These are phyloP conservation scores for Bettongia penicillata DNA, from an alignment of 2,113 vertebrate genomes.

Conservation along the genomic window DNA sequence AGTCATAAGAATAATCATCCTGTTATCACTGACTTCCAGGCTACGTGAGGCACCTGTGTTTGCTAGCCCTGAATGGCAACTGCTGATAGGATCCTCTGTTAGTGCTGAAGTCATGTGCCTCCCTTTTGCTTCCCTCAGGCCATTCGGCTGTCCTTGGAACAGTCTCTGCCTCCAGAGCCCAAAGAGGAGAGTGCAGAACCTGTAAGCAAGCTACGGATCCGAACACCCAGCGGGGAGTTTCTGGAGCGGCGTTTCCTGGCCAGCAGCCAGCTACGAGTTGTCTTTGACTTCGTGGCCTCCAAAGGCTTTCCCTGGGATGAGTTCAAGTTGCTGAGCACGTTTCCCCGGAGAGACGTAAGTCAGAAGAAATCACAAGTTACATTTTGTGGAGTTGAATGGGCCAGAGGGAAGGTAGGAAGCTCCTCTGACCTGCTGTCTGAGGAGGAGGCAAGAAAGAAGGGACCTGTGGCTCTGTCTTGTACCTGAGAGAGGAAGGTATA, in stretches of 20 bases:
- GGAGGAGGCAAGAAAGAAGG: not conserved
- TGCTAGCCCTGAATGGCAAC: not conserved
- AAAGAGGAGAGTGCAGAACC: conserved; percentile 92
- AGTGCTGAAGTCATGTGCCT: conserved; percentile 22
- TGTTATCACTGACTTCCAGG: not conserved
- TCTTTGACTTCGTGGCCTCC: conserved; percentile 99
- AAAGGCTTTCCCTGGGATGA: conserved; percentile 97
- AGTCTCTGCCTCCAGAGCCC: conserved; percentile 94
- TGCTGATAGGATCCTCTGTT: conserved; percentile 20
- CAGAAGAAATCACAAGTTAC: not conserved
- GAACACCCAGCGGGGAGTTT: conserved; percentile 97
- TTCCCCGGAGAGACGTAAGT: conserved; percentile 98
- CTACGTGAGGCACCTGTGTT: not conserved
- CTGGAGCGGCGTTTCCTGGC: conserved; percentile 97
- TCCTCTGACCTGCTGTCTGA: not conserved
- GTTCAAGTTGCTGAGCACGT: conserved; percentile 99
- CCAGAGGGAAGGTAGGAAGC: not conserved
- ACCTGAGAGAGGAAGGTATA: not conserved
- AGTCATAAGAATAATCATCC: not conserved
- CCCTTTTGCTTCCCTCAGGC: conserved; percentile 85
- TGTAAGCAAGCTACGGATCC: conserved; percentile 95
- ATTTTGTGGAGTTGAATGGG: not conserved
- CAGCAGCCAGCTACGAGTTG: conserved; percentile 95
- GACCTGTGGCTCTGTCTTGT: not conserved
- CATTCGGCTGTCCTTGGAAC: conserved; percentile 96